These are phyloP conservation scores for Panthera tigris DNA, from an alignment of 2,113 vertebrate genomes.

Conservation along the genomic window DNA sequence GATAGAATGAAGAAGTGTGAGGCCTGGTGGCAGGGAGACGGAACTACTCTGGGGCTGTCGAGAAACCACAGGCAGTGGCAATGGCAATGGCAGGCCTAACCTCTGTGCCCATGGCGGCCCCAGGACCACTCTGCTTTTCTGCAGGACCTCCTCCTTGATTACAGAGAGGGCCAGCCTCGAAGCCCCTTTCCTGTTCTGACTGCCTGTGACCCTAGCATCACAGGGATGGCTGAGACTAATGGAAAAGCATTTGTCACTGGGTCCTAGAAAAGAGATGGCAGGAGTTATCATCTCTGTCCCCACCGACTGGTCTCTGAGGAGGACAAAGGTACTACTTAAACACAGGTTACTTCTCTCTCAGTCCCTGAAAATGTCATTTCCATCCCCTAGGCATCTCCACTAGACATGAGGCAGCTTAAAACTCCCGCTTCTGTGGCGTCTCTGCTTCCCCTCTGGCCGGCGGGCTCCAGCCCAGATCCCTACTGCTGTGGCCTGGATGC, in stretches of 20 bases:
- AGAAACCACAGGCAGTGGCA: neutral
- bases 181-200: neutral
- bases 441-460: neutral
- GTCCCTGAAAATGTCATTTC: neutral
- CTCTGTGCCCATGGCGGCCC: accelerated
- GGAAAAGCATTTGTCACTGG: neutral
- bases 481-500: neutral
- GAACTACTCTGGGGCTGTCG: neutral
- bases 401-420: neutral
- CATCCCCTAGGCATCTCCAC: neutral
- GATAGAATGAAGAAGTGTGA: neutral
- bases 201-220: neutral
- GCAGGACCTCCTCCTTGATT: neutral
- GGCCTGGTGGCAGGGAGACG: neutral
- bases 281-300: neutral
- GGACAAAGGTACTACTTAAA: neutral
- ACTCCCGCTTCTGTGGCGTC: neutral
- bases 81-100: neutral
- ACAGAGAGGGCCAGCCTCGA: neutral
- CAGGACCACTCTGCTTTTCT: neutral
- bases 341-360: neutral
- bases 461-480: neutral
- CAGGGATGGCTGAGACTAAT: neutral
- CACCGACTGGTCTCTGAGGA: neutral
- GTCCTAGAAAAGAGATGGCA: neutral